Evolutionary conservation across 2,888 invertebrate species (phyloP).

Genomic region (Axea sp.): DNA sequence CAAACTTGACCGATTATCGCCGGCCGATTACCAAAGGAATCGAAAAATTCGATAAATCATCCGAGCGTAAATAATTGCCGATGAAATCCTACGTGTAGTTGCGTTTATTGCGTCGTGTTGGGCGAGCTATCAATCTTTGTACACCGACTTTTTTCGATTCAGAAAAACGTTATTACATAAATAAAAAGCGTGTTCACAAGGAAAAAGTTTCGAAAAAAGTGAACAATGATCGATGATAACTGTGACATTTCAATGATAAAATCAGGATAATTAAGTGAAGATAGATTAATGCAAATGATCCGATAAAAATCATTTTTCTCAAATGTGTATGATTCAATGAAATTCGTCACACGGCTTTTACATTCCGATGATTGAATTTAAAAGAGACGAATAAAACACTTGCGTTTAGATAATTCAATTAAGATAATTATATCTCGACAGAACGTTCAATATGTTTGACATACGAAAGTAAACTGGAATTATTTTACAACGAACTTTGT

Average conservation of each 20-base stretch:
- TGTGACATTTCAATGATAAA: not conserved
- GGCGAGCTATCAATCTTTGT: conserved; percentile 42
- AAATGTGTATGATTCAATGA: too few species aligned
- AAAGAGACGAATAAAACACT: too few species aligned
- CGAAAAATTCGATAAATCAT: conserved; percentile 46
- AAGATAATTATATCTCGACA: too few species aligned
- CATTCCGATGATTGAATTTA: too few species aligned
- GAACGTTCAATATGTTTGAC: too few species aligned
- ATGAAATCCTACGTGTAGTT: conserved; percentile 27
- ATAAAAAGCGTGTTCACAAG: conserved; percentile 1
- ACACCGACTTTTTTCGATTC: conserved; percentile 13
- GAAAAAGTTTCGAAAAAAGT: not conserved
- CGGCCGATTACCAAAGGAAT: conserved; percentile 26
- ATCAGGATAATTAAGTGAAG: too few species aligned
- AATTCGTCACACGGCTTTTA: too few species aligned
- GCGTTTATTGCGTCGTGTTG: conserved; percentile 34
- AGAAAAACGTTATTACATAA: conserved; percentile 3
- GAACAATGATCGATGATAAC: conserved; percentile 8
- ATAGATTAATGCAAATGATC: too few species aligned
- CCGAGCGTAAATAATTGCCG: conserved; percentile 38
- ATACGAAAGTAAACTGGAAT: too few species aligned
- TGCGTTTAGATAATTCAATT: too few species aligned
- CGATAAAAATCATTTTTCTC: too few species aligned
- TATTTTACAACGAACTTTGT: too few species aligned
- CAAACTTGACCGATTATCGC: conserved; percentile 50